These are phyloP conservation scores for Parambassis ranga DNA, from an alignment of 2,797 vertebrate genomes.

Conservation along the genomic window DNA sequence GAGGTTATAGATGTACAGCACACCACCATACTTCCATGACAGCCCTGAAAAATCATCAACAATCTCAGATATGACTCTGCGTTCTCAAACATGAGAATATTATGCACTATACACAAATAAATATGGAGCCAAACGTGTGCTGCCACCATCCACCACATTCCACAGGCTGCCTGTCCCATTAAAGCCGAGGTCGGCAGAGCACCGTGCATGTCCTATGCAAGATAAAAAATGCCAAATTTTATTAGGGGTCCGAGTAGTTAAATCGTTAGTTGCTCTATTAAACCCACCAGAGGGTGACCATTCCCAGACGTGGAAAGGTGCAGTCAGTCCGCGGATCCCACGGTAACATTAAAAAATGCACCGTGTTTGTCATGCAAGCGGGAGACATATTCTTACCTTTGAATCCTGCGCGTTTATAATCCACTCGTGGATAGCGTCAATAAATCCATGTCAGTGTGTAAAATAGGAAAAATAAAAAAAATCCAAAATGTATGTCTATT, in stretches of 20 bases:
- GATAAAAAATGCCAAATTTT: constrained; percentile 2
- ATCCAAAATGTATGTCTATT: neutral
- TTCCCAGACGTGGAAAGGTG: constrained; percentile 60
- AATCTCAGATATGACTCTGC: neutral
- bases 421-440: neutral
- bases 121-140: too few species aligned
- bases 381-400: constrained; percentile 49
- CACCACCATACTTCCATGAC: neutral
- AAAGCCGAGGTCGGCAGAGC: neutral
- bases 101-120: too few species aligned
- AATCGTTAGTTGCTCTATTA: constrained; percentile 18
- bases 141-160: constrained; percentile 30
- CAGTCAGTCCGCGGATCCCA: constrained; percentile 40
- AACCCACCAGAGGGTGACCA: constrained; percentile 51
- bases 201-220: neutral
- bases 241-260: neutral
- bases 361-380: constrained; percentile 8
- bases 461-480: neutral
- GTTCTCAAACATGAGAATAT: too few species aligned
- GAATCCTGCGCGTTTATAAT: constrained; percentile 26
- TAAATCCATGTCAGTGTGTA: constrained; percentile 36
- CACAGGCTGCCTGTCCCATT: constrained; percentile 34
- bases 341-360: constrained; percentile 36
- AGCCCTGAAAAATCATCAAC: too few species aligned
- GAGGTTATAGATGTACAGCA: neutral